Percentiles rank a stretch among this genome's conserved stretches.
phyloP scores from a whole-genome alignment of 2,113 vertebrate genomes.

The Oryzias curvinotus region DNA sequence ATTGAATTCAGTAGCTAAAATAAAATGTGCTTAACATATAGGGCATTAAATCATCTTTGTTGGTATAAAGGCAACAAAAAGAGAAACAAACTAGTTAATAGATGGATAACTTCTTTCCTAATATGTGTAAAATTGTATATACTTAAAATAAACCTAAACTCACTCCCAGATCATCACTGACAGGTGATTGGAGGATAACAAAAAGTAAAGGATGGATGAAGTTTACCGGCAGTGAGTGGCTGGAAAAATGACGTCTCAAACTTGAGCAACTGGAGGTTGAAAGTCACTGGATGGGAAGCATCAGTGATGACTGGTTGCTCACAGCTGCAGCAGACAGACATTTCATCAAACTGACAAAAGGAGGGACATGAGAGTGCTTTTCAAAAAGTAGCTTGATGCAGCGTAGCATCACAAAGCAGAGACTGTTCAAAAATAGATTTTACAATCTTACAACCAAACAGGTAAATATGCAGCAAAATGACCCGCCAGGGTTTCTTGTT shows the following conservation, averaged over 20 bases:
- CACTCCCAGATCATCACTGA: conserved; percentile 30
- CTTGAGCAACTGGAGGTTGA: too few species aligned
- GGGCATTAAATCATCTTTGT: conserved; percentile 48
- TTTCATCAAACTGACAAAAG: conserved; percentile 38
- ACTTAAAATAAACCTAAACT: conserved; percentile 34
- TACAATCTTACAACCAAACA: conserved; percentile 62
- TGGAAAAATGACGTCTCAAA: conserved; percentile 39
- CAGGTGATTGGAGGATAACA: conserved; percentile 52
- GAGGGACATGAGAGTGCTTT: conserved; percentile 33
- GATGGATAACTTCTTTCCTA: conserved; percentile 36
- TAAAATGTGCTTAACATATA: conserved; percentile 63
- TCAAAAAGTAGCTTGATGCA: conserved; percentile 53
- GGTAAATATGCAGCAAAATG: conserved; percentile 70
- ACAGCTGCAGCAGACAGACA: conserved; percentile 30
- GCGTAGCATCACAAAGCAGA: conserved; percentile 66
- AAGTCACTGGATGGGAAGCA: too few species aligned
- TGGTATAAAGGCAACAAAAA: conserved; percentile 64
- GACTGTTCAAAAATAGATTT: conserved; percentile 46
- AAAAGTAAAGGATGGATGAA: conserved; percentile 50
- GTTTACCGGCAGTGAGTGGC: conserved; percentile 43
- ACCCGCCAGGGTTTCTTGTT: conserved; percentile 49
- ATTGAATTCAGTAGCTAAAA: conserved; percentile 68
- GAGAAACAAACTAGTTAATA: conserved; percentile 53
- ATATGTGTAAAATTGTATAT: conserved; percentile 24
- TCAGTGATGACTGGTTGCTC: conserved; percentile 12